Evolutionary conservation across 1,140 invertebrate species (phyloP).

Genomic region (Pogonognathellus flavescens): DNA sequence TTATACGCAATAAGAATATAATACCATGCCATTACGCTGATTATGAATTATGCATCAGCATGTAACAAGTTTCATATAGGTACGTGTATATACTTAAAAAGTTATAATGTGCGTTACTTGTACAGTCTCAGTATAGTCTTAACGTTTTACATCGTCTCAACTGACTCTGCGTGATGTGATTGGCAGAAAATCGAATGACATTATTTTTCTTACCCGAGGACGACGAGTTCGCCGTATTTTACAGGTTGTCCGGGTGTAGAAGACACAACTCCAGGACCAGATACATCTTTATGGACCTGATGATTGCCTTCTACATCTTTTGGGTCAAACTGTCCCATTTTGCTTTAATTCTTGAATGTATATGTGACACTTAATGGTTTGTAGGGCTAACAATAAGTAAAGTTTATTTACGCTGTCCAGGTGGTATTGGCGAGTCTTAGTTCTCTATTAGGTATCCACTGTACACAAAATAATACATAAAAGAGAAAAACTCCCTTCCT

Average conservation of each 20-base stretch:
- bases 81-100: no score
- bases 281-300: constrained; percentile 59
- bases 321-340: constrained; percentile 66
- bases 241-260: constrained; percentile 73
- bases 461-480: not conserved
- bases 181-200: not conserved
- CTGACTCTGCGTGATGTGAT: no score
- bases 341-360: constrained; percentile 2
- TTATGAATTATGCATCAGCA: no score
- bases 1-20: no score
- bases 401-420: constrained; percentile 16
- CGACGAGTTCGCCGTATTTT: constrained; percentile 94
- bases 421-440: not conserved
- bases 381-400: not conserved
- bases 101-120: no score
- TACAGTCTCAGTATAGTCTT: no score
- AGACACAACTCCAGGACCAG: constrained; percentile 50
- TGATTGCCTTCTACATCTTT: constrained; percentile 62
- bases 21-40: no score
- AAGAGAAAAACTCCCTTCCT: constrained; percentile 19
- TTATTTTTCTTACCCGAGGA: constrained; percentile 83
- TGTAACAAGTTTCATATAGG: no score
- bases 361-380: not conserved
- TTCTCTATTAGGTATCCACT: not conserved
- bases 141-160: no score